Evolutionary conservation across 2,113 vertebrate species (phyloP), one percentile per base, ranked within the genome.

Genomic region (Thalassarche chlororhynchos): DNA sequence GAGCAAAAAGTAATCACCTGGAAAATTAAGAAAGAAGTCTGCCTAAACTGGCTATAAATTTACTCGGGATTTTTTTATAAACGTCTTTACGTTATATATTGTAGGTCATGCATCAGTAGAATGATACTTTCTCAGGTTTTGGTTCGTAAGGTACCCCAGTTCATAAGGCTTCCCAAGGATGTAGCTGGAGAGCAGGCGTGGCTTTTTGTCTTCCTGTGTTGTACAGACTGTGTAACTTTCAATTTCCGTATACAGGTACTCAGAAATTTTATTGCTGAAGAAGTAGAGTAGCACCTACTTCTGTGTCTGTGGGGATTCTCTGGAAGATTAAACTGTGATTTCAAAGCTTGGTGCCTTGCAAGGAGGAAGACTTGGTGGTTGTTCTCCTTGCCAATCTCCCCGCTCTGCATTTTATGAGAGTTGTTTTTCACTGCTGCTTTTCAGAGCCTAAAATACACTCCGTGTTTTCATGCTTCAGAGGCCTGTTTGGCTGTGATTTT

Each of bases 51-150:
- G 19, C 34, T 74, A 2, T 32, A 3, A 4, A 5, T 55, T 13
- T 64, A 15, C 9, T 29, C 1, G 14, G 5, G 26, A 0, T 23
- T 34, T 44, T 64, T 36, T 31, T 32, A 42, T 25, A 10, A 19
- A 2, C 1, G 0, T 18, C n/a, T 69, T 54, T 18, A 8, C 24
- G 0, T 10, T 25, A 1, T 28, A 0, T 17, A 0, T 29, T 46
- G 0, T 10, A 12, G 17, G 1, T 21, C 2, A 6, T 6, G 15
- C 49, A 4, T 58, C 28, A 3, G 9, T 24, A 10, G 40, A 80
- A 4, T 2, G 10, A 2, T 57, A 31, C 15, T 2, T 84, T 54
- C 17, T 5, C 8, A 14, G 40, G 25, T 3, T 70, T 44, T 19
- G 28, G 14, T 32, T 38, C 6, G 0, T 52, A 3, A 36, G 16